Base-by-base conservation (phyloP, 2,113 vertebrate genomes). In the Sebastes schlegelii region DNA sequence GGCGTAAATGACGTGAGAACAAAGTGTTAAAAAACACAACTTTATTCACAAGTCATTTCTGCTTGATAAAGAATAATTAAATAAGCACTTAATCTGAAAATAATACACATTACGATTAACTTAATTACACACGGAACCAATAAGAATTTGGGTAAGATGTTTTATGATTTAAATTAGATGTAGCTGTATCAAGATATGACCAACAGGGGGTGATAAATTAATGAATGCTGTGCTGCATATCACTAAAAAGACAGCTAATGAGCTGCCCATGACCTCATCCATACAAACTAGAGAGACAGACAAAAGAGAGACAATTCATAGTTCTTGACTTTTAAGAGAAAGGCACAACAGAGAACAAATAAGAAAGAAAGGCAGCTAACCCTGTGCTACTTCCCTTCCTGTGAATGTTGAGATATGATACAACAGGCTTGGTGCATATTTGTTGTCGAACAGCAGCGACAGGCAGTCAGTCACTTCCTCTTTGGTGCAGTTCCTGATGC, bases 31-130 rank as follows among this genome's bases (percentile, higher is more conserved):
- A 83, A 61, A 73, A 48, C n/a, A 61, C 75, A 84, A 85, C 83
- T 88, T 86, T 81, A 91, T 89, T 91, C 85, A 64, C 79, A 90
- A 79, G 79, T 87, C 75, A 87, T 86, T 92, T 89, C 70, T 88
- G 89, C 84, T 86, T 67, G 19, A 82, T 77, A 54, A 82, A 61
- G 80, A 85, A 86, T 79, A 91, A 91, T 95, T 95, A 92, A 95
- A 95, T 94, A 94, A 61, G 79, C 72, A 91, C 54, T 70, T 74
- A 13, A 81, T 87, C 65, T 78, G 78, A 84, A 68, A 85, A 84
- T 55, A 78, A 82, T 63, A 83, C 19, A 83, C 19, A 83, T 9
- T 75, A 92, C 16, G 82, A 83, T 85, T 72, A 79, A 81, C 23
- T 73, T 84, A 83, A 79, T 86, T 87, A 93, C 85, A 89, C 54